Evolutionary conservation across 1,140 invertebrate genomes (phyloP), one percentile per base, ranked within the genome.

Genomic region (Rhopalosiphum maidis): DNA sequence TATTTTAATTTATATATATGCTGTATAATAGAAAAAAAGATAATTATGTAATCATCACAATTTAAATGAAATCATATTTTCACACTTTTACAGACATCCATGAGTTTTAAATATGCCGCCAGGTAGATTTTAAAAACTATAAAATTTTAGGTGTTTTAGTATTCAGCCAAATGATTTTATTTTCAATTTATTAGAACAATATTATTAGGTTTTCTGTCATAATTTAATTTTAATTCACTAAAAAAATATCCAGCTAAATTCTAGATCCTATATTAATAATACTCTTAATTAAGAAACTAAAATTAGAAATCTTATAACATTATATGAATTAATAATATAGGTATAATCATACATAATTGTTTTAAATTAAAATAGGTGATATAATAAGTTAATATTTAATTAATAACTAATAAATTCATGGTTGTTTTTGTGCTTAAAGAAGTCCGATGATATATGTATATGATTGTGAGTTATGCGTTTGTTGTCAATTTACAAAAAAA

Each of bases 201-300:
- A 37, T 37, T 37, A 23, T 22, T 41, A 41, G 41, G 35, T 83
- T 37, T 83, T 83, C 21, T 35, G 15, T n/a, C 15, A 77, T 37
- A 83, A n/a, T 37, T 83, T 21, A 46, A 88, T n/a, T 37, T 83
- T 21, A 46, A 88, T 21, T 88, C 46, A 35, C 18, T 18, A 88
- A 88, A 88, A 25, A 77, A 85, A 25, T 85, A 85, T 85, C 22
- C 25, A 85, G 83, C 37, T 41, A 85, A 41, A 85, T 43, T 85
- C 37, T 85, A 85, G 23, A 43, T 85, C 23, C 83, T 85, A 83
- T 0, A 18, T 9, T 30, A 86, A 30, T 30, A 46, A 43, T 25
- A 30, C 30, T 85, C 22, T 86, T 86, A 46, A 86, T 30, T 46
- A 86, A 46, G 23, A 86, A n/a, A 46, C 41, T 83, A 83, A 83